These are phyloP conservation scores for Grus americana DNA, from an alignment of 2,113 vertebrate genomes.

Conservation along the genomic window DNA sequence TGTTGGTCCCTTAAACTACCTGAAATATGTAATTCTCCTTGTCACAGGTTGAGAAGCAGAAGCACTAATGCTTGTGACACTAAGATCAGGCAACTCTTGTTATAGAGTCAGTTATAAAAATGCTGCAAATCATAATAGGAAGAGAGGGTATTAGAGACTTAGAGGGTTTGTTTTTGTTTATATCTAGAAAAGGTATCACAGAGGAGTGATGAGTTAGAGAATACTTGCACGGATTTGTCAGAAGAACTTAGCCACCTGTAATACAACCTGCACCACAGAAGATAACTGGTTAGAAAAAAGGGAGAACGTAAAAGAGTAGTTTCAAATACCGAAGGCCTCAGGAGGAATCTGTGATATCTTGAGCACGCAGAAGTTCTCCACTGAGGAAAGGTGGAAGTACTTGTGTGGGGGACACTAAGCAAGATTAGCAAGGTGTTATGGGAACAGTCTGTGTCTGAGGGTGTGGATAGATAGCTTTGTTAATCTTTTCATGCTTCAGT, in stretches of 20 bases:
- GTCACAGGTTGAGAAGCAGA: neutral
- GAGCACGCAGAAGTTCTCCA: neutral
- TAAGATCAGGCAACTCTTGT: neutral
- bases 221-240: neutral
- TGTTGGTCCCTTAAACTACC: neutral
- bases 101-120: neutral
- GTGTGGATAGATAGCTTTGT: neutral
- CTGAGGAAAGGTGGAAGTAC: neutral
- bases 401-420: neutral
- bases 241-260: neutral
- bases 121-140: neutral
- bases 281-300: neutral
- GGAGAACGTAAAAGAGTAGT: neutral
- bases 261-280: neutral
- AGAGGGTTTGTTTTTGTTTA: neutral
- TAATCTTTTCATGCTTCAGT: neutral
- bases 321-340: neutral
- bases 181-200: neutral
- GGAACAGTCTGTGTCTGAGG: neutral
- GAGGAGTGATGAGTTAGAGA: neutral
- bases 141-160: rapidly evolving
- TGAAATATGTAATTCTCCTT: neutral
- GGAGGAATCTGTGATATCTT: neutral
- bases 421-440: neutral
- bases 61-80: neutral